These are phyloP conservation scores for Drosophila formosana DNA, from an alignment of 2,888 invertebrate genomes.

Conservation along the genomic window DNA sequence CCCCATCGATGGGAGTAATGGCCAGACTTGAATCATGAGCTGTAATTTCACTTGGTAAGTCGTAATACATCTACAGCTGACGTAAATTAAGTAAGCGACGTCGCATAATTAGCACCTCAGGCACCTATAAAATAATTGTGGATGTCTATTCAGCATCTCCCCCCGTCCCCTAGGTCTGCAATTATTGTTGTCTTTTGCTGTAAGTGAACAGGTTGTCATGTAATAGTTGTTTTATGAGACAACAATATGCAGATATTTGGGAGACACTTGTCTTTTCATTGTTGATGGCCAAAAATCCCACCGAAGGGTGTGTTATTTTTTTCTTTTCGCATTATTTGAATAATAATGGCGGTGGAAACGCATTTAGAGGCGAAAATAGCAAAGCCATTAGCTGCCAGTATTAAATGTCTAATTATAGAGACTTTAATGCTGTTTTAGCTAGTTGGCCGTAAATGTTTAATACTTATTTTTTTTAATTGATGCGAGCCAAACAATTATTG, in stretches of 20 bases:
- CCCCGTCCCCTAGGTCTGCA: neutral
- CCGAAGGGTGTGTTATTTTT: neutral
- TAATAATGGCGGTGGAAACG: conserved; percentile 50
- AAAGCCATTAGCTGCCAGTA: conserved; percentile 56
- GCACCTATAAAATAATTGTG: conserved; percentile 38
- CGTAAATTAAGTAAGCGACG: conserved; percentile 28
- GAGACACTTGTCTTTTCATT: conserved; percentile 13
- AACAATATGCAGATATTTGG: conserved; percentile 44
- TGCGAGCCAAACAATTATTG: neutral
- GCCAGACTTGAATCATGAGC: neutral
- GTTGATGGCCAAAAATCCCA: conserved; percentile 7
- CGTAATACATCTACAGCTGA: conserved; percentile 1
- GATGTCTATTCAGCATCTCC: neutral
- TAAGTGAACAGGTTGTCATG: conserved; percentile 17
- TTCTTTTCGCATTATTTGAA: conserved; percentile 53
- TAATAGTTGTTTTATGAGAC: conserved; percentile 8
- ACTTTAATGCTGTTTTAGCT: conserved; percentile 15
- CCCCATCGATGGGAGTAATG: neutral
- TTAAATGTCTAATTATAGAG: conserved; percentile 53
- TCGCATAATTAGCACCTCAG: conserved; percentile 59
- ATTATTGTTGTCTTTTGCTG: conserved; percentile 3
- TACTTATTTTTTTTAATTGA: conserved; percentile 24
- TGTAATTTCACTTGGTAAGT: conserved; percentile 3
- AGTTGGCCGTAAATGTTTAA: conserved; percentile 17
- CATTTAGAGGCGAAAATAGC: conserved; percentile 58